Conservation (phyloP, 2,888 invertebrate species). For the Heteromurus nitidus region DNA sequence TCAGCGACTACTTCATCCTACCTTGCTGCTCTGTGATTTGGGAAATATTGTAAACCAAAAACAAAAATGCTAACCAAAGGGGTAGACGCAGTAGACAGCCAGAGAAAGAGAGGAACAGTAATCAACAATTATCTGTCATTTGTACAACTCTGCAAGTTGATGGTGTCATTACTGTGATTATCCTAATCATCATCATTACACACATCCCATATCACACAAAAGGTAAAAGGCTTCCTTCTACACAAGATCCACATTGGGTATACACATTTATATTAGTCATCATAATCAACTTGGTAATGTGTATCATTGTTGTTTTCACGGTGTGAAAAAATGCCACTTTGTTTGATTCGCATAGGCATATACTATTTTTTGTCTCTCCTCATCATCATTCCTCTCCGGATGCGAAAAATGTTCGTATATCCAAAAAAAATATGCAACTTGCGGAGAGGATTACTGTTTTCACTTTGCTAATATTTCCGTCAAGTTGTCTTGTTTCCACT, state of each 20-base stretch:
- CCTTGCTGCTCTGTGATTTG: background rate
- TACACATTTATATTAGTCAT: background rate
- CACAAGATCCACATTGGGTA: background rate
- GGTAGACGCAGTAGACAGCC: slow-evolving; percentile 25
- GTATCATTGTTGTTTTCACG: background rate
- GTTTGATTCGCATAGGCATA: background rate
- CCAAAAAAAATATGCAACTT: background rate
- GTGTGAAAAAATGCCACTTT: background rate
- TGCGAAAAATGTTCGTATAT: background rate
- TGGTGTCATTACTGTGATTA: slow-evolving; percentile 44
- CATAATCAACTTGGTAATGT: background rate
- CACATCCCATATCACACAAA: too few relatives aligned
- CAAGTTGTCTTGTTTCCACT: background rate
- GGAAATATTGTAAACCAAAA: too few relatives aligned
- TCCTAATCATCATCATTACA: slow-evolving; percentile 33
- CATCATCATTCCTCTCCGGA: background rate
- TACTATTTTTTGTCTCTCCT: background rate
- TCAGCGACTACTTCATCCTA: background rate
- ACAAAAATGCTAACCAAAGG: too few relatives aligned
- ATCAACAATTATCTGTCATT: slow-evolving; percentile 58
- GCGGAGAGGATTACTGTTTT: background rate
- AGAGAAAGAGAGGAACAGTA: slow-evolving; percentile 31
- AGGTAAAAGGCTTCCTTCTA: too few relatives aligned
- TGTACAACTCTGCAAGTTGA: slow-evolving; percentile 40
- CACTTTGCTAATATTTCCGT: background rate